A percentile compares a stretch with the other conserved stretches of the same genome.
These are phyloP conservation scores for Ditula angustiorana DNA, from an alignment of 2,888 invertebrate genomes.

Conservation along the genomic window DNA sequence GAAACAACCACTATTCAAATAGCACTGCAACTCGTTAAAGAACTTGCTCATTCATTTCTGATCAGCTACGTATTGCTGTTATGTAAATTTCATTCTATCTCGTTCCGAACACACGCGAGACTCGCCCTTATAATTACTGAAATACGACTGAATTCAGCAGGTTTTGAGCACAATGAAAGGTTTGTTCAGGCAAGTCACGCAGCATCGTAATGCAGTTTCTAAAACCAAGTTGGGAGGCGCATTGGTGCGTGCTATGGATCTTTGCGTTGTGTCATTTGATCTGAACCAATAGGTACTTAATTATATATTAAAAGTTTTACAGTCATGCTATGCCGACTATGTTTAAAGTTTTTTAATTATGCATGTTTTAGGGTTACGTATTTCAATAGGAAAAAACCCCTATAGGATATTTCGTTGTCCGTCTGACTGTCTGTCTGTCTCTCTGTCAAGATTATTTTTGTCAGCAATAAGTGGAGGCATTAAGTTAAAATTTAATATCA, in stretches of 20 bases:
- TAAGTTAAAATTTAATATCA: too few relatives aligned
- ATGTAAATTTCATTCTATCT: slow-evolving; percentile 22
- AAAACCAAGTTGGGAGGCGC: slow-evolving; percentile 21
- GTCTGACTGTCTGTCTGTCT: too few relatives aligned
- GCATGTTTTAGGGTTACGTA: too few relatives aligned
- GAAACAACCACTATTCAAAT: slow-evolving; percentile 23
- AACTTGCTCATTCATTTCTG: slow-evolving; percentile 36
- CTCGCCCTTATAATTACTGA: background rate
- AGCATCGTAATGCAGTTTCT: slow-evolving; percentile 21
- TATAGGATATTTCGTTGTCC: too few relatives aligned
- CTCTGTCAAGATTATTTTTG: too few relatives aligned
- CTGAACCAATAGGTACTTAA: too few relatives aligned
- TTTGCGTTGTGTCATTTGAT: background rate
- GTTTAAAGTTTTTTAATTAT: too few relatives aligned
- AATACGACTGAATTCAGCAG: slow-evolving; percentile 2
- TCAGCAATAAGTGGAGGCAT: too few relatives aligned
- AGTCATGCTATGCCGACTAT: too few relatives aligned
- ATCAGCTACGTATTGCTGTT: slow-evolving; percentile 32
- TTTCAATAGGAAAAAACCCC: too few relatives aligned
- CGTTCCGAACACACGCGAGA: background rate
- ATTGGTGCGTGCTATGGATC: slow-evolving; percentile 20
- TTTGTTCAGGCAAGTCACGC: slow-evolving; percentile 31
- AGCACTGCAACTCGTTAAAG: slow-evolving; percentile 36
- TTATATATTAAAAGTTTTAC: too few relatives aligned
- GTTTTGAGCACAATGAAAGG: slow-evolving; percentile 5